Conservation (phyloP, 1,140 invertebrate genomes). For the Hirudo medicinalis region DNA sequence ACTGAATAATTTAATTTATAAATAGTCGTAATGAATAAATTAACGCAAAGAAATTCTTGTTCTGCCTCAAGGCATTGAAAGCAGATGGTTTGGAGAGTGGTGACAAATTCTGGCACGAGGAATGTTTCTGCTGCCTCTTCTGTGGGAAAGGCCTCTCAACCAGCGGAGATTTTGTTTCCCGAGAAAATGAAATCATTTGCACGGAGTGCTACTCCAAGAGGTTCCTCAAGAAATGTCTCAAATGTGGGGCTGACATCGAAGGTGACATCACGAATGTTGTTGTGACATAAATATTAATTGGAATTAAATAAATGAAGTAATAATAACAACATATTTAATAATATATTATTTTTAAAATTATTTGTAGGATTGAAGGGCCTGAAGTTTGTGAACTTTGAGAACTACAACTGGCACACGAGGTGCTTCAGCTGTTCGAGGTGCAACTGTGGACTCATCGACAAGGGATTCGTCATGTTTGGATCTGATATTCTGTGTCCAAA, state of each 20-base stretch:
- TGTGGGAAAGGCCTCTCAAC: neutral
- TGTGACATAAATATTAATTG: too few species aligned
- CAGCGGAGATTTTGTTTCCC: neutral
- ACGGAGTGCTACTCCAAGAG: neutral
- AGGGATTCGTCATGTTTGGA: conserved; percentile 8
- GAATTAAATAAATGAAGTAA: too few species aligned
- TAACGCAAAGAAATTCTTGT: neutral
- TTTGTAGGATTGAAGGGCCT: neutral
- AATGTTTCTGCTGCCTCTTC: neutral
- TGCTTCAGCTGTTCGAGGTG: conserved; percentile 7
- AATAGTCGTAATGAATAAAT: neutral
- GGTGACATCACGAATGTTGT: too few species aligned
- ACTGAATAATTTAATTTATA: too few species aligned
- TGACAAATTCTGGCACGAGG: conserved; percentile 4
- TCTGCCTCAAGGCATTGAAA: neutral
- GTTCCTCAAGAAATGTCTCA: conserved; percentile 1
- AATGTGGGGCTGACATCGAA: neutral
- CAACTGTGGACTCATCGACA: conserved; percentile 1
- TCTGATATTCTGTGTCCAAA: neutral
- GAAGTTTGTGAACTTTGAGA: conserved; percentile 11
- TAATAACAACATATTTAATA: too few species aligned
- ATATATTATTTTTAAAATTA: neutral
- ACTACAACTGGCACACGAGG: conserved; percentile 2
- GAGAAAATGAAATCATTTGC: neutral
- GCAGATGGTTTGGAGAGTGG: neutral